Conservation (phyloP, 1,140 invertebrate species). For the Zelostemma sp. region DNA sequence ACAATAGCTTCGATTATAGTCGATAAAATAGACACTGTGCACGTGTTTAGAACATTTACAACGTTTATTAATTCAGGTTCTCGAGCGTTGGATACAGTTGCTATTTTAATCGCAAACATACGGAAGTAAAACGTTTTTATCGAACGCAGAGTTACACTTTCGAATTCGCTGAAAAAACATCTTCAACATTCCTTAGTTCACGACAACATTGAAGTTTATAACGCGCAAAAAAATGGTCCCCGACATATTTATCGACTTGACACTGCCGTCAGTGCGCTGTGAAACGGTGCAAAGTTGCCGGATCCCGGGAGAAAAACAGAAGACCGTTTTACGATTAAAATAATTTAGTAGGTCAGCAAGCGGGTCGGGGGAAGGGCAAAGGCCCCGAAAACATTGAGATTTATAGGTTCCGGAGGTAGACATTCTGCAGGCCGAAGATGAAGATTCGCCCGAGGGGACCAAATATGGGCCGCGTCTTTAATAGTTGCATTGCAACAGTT, state of each 20-base stretch:
- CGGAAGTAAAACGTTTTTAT: too few species aligned
- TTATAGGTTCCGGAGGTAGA: conserved; percentile 2
- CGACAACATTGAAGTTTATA: too few species aligned
- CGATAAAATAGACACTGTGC: too few species aligned
- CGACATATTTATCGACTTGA: neutral
- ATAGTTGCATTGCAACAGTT: neutral
- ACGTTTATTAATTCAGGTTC: too few species aligned
- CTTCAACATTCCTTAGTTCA: too few species aligned
- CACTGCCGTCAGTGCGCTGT: neutral
- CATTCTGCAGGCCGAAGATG: neutral
- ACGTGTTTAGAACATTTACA: too few species aligned
- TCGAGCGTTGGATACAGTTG: too few species aligned
- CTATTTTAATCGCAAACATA: too few species aligned
- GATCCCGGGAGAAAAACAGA: conserved; percentile 3
- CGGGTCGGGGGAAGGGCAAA: neutral
- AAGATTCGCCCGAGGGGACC: neutral
- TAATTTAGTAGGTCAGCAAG: conserved; percentile 6
- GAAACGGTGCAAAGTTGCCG: neutral
- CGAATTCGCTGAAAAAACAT: too few species aligned
- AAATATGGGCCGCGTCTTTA: neutral
- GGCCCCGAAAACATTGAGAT: neutral
- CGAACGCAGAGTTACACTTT: too few species aligned
- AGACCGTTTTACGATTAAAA: conserved; percentile 4
- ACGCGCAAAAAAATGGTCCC: too few species aligned
- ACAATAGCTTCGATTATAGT: too few species aligned